These are phyloP conservation scores for Jaculus jaculus DNA, from an alignment of 2,113 vertebrate species.

Conservation along the genomic window DNA sequence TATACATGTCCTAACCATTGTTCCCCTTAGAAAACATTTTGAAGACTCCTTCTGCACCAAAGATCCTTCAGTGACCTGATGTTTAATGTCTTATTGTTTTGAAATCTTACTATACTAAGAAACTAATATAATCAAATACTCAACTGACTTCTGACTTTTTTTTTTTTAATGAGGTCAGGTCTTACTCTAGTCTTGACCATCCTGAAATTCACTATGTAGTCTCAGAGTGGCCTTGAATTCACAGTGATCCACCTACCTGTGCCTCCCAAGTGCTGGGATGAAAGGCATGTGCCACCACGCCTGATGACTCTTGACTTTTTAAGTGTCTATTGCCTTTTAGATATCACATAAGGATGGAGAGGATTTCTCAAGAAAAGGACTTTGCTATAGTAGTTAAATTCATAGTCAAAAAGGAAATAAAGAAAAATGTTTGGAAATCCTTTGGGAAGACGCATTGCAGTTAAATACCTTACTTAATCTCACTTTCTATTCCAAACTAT, in stretches of 20 bases:
- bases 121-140: not conserved
- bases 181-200: too few species aligned
- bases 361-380: not conserved
- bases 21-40: not conserved
- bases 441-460: not conserved
- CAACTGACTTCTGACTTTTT: not conserved
- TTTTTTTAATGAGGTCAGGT: too few species aligned
- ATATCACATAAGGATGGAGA: not conserved
- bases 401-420: not conserved
- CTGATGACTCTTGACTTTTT: not conserved
- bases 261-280: too few species aligned
- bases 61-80: not conserved
- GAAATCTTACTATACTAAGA: not conserved
- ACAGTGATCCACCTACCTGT: too few species aligned
- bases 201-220: too few species aligned
- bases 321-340: not conserved
- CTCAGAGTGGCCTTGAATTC: too few species aligned
- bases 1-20: not conserved
- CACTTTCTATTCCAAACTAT: not conserved
- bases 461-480: not conserved
- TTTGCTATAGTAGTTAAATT: not conserved
- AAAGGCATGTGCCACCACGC: too few species aligned
- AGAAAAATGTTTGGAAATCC: not conserved
- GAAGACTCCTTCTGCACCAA: fast-evolving
- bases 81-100: not conserved